These are phyloP conservation scores for Bombycilla garrulus DNA, from an alignment of 2,113 vertebrate species.

Conservation along the genomic window DNA sequence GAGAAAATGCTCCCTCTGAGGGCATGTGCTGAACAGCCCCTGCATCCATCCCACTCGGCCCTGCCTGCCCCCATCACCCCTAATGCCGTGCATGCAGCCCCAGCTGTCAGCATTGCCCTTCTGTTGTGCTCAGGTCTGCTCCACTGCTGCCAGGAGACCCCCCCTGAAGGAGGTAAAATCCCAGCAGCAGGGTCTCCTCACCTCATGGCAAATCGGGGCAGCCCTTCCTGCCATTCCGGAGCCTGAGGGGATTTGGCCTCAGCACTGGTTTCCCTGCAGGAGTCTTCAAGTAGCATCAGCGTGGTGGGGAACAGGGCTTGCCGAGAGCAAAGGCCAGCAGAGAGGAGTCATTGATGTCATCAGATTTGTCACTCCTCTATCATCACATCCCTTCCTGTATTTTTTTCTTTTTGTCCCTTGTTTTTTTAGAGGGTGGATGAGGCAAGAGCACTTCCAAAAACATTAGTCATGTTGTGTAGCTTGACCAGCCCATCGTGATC, in stretches of 20 bases:
- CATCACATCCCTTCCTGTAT: neutral
- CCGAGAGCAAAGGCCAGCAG: neutral
- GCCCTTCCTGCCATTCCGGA: neutral
- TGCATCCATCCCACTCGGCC: accelerated
- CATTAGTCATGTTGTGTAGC: accelerated
- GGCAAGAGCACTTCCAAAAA: neutral
- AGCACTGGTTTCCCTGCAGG: accelerated
- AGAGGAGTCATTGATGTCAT: neutral
- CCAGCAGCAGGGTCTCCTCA: neutral
- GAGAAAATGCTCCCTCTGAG: neutral
- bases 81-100: accelerated
- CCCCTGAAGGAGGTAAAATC: neutral
- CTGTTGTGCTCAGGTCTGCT: neutral
- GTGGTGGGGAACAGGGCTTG: neutral
- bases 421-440: neutral
- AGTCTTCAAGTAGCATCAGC: neutral
- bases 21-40: accelerated
- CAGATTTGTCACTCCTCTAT: neutral
- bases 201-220: accelerated
- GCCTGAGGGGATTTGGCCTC: accelerated
- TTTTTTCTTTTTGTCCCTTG: neutral
- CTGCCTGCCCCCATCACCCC: accelerated
- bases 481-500: neutral
- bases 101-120: neutral
- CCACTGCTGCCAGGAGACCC: neutral